Percentiles rank a stretch among this genome's conserved stretches.
These are phyloP conservation scores for Trimorus sp. DNA, from an alignment of 2,888 invertebrate genomes.

Conservation along the genomic window DNA sequence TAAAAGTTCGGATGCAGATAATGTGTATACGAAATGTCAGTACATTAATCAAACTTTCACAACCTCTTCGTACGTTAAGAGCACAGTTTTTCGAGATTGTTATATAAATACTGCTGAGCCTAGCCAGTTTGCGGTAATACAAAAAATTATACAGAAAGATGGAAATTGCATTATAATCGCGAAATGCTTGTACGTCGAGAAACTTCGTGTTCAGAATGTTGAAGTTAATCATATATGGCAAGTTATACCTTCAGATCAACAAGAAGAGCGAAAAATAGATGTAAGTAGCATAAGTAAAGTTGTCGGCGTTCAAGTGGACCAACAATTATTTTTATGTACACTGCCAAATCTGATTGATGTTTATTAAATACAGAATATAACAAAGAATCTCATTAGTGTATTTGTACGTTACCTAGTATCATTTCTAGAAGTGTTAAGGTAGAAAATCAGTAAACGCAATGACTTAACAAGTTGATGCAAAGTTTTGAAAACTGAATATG, in stretches of 20 bases:
- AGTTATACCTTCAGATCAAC: background rate
- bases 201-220: conserved; percentile 3
- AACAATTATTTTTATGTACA: conserved; percentile 11
- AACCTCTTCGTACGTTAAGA: conserved; percentile 2
- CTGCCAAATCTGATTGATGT: conserved; percentile 1
- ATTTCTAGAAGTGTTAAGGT: no score
- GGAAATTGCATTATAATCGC: background rate
- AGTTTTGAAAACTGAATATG: no score
- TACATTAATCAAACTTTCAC: conserved; percentile 4
- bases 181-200: background rate
- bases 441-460: no score
- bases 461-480: no score
- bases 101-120: background rate
- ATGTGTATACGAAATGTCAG: conserved; percentile 14
- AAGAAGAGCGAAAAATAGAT: background rate
- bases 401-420: no score
- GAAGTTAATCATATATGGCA: conserved; percentile 16
- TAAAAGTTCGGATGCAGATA: background rate
- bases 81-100: conserved; percentile 4
- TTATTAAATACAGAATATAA: conserved; percentile 3
- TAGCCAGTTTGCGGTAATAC: background rate
- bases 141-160: conserved; percentile 6
- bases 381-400: no score
- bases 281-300: conserved; percentile 5
- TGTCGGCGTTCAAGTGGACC: background rate